Base-by-base conservation (phyloP, 2,797 vertebrate species). In the Mycteria americana region DNA sequence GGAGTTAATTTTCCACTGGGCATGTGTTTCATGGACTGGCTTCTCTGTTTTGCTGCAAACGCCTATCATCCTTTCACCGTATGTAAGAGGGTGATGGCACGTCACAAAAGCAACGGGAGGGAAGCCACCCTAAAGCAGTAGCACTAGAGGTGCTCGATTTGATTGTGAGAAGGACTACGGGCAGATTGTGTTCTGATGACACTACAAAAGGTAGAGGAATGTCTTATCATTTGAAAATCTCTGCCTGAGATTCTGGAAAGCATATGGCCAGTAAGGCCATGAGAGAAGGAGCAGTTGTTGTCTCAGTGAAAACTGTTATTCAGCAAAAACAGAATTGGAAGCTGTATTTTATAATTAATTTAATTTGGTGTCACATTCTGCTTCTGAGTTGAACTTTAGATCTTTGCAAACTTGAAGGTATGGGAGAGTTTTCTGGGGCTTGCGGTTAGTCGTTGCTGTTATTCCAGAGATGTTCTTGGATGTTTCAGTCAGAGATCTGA, bases 401-500 rank as follows among this genome's bases (percentile, higher is more conserved):
- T 81, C 13, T 17, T 48, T 53, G 12, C 33, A 18, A 75, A 62
- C 54, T 60, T 17, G 0, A 9, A 88, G 80, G 69, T 31, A 54
- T 23, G 8, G 15, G 54, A 68, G 33, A 50, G 21, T 70, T 72
- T 69, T 54, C 25, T 39, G n/a, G 12, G 86, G 68, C 46, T 63
- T 2, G 0, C 15, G 2, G 6, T 85, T 85, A 3, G 53, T 37
- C 1, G 0, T n/a, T 81, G 39, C 13, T 86, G 56, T 63, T 91
- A 74, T 90, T 77, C 75, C 77, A 59, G 92, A 74, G 89, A 89
- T 19, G 81, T 27, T 91, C 89, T 67, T 43, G 77, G 75, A 37
- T 95, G 95, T 97, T 95, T 91, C 88, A 84, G 82, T 90, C 85
- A 84, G 88, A 92, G 96, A 96, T 92, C 82, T 85, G 85, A 65